A percentile compares a stretch with the other conserved stretches of the same genome.
Conservation (phyloP, 2,888 invertebrate genomes). For the Caenorhabditis drosophilae region DNA sequence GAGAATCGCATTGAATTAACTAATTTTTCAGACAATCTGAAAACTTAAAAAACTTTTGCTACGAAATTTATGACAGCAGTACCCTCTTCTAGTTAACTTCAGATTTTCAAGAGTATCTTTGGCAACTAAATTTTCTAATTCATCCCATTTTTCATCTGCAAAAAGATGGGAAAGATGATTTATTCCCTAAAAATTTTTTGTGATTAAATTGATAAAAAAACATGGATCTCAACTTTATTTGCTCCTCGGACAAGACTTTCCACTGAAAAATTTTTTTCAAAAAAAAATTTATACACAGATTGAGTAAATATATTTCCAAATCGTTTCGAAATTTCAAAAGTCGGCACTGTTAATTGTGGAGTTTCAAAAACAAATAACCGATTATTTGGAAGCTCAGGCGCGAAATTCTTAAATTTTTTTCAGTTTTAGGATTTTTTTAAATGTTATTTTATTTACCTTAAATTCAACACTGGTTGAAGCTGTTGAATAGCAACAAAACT, state of each 20-base stretch:
- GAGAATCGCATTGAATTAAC: conserved; percentile 23
- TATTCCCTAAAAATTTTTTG: conserved; percentile 15
- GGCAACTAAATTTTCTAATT: conserved; percentile 26
- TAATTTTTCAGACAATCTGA: conserved; percentile 8
- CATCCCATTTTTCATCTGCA: conserved; percentile 28
- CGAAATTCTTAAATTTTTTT: background rate
- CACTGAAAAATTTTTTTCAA: conserved; percentile 39
- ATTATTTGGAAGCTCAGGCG: conserved; percentile 5
- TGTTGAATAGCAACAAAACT: too few relatives aligned
- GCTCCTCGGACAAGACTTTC: conserved; percentile 47
- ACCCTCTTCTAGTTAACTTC: conserved; percentile 8
- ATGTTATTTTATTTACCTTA: background rate
- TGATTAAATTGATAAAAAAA: conserved; percentile 8
- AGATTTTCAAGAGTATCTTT: conserved; percentile 25
- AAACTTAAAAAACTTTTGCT: too few relatives aligned
- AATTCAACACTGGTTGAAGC: background rate
- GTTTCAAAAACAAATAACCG: conserved; percentile 14
- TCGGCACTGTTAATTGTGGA: conserved; percentile 33
- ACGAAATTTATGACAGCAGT: too few relatives aligned
- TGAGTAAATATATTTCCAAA: conserved; percentile 34
- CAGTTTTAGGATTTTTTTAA: background rate
- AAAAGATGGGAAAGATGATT: conserved; percentile 14
- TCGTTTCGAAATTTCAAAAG: conserved; percentile 39
- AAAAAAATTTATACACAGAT: conserved; percentile 32
- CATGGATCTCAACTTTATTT: too few relatives aligned